A percentile compares a stretch with the other conserved stretches of the same genome.
phyloP scores from a whole-genome alignment of 2,888 invertebrate genomes.

The Drosophila glabriapex region DNA sequence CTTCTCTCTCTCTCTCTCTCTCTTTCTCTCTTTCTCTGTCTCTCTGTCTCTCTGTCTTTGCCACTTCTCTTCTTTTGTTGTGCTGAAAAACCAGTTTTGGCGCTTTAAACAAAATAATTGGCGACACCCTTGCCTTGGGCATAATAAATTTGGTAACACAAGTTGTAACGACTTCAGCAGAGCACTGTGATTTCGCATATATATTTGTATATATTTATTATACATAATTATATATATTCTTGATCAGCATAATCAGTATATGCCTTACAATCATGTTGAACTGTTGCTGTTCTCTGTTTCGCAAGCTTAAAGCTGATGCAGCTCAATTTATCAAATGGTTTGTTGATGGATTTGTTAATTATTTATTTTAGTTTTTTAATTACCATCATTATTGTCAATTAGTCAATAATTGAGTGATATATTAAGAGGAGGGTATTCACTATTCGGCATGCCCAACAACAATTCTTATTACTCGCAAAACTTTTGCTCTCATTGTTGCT shows the following conservation, averaged over 20 bases:
- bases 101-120: slow-evolving; percentile 27
- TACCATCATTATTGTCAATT: neutral
- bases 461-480: slow-evolving; percentile 15
- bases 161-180: neutral
- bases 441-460: neutral
- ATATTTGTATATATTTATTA: neutral
- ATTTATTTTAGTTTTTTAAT: neutral
- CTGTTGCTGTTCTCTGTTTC: neutral
- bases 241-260: neutral
- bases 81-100: slow-evolving; percentile 46
- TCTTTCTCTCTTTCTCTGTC: neutral
- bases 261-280: neutral
- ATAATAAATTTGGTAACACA: neutral
- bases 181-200: neutral
- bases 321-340: neutral
- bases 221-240: slow-evolving; percentile 9
- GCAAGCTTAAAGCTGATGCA: neutral
- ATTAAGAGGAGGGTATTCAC: slow-evolving; percentile 4
- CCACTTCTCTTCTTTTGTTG: slow-evolving; percentile 10
- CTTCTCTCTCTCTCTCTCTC: neutral
- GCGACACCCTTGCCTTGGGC: neutral
- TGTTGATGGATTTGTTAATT: neutral
- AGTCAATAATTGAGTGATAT: neutral
- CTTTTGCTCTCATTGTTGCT: slow-evolving; percentile 45
- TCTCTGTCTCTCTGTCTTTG: neutral